phyloP scores from a whole-genome alignment of 2,888 invertebrate genomes.

The Drosophila subsilvestris region DNA sequence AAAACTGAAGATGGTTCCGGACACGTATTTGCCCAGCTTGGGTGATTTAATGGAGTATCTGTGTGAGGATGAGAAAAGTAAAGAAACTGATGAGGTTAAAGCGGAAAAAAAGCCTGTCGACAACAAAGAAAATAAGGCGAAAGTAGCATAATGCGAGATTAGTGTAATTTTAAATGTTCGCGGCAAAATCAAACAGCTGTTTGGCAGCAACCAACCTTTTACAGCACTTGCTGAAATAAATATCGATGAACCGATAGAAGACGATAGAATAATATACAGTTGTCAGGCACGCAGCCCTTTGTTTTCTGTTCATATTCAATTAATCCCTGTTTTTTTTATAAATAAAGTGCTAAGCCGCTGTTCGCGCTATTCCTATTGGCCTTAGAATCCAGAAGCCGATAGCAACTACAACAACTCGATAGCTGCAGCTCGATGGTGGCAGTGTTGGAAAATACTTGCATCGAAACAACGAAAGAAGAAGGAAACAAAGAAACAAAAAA shows the following conservation, averaged over 20 bases:
- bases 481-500: slow-evolving; percentile 29
- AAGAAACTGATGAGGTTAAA: neutral
- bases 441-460: neutral
- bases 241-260: neutral
- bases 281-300: neutral
- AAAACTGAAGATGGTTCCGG: slow-evolving; percentile 44
- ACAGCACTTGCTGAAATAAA: neutral
- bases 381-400: neutral
- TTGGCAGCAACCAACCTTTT: neutral
- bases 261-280: neutral
- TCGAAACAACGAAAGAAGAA: slow-evolving; percentile 4
- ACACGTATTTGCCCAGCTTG: slow-evolving; percentile 46
- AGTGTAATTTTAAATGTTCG: neutral
- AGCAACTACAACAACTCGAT: neutral
- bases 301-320: neutral
- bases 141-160: neutral
- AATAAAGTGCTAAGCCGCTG: neutral
- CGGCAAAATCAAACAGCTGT: neutral
- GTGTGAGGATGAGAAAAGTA: slow-evolving; percentile 3
- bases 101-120: neutral
- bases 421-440: neutral
- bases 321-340: neutral
- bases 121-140: neutral
- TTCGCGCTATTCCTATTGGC: neutral
- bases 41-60: slow-evolving; percentile 34